Evolutionary conservation across 2,113 vertebrate genomes (phyloP), one percentile per base, ranked within the genome.

Genomic region (Hemichromis elongatus): DNA sequence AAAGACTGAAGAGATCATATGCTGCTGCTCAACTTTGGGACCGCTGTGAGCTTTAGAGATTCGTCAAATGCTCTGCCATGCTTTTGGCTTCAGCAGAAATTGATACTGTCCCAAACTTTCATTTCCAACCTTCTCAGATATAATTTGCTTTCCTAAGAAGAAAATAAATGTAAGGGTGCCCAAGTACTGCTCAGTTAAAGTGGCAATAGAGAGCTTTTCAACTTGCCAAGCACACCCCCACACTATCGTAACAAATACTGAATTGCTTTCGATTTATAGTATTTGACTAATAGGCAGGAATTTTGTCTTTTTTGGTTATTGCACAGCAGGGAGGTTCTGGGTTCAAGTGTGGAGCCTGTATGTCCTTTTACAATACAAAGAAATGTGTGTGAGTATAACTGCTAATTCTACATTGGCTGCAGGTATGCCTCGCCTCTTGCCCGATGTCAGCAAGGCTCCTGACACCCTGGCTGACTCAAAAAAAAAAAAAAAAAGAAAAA

Each of bases 1-100:
- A 81, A 82, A 77, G 80, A 93, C 83, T 90, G 88, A 92, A 84
- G 61, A 79, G 70, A 90, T 91, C 87, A 87, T 54, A 88, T 28
- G 59, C 50, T 90, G 82, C 82, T 56, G 78, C 52, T 91, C 66
- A 53, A 56, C 73, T 81, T 47, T 68, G 63, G 12, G 50, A 52
- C 35, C 19, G 45, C 57, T 79, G 50, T 83, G 77, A 55, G 57
- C 13, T 79, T 14, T 61, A 77, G 50, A 56, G 57, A 93, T 89
- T 90, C 30, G 83, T 86, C 70, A 82, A 56, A 83, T 42, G 37
- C 70, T 81, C 59, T 33, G 68, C 55, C 54, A 9, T 56, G 42
- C 73, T 68, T 66, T 24, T 6, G 33, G 21, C 80, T 86, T 30
- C 88, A 73, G 85, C n/a, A 57, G 30, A 50, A 81, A 84, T 24